phyloP scores from a whole-genome alignment of 2,113 vertebrate species.

The Varanus komodoensis region DNA sequence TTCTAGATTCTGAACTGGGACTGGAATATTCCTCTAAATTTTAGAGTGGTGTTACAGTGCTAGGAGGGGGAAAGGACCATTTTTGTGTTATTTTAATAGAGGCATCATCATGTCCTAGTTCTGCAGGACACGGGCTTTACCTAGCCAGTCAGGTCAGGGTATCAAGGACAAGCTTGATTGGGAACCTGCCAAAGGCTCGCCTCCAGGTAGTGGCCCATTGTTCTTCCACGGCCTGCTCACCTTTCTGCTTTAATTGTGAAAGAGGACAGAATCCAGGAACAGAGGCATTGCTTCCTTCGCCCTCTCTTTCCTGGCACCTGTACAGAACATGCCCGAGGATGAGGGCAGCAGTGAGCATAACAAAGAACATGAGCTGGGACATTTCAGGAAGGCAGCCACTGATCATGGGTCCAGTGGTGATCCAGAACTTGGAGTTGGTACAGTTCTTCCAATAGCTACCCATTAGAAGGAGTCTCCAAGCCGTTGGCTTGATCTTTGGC shows the following conservation, averaged over 20 bases:
- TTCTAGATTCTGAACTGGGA: slow-evolving; percentile 27
- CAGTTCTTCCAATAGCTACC: neutral
- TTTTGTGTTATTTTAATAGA: slow-evolving; percentile 32
- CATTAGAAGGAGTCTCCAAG: neutral
- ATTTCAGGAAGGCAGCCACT: neutral
- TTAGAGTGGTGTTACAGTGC: neutral
- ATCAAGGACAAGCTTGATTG: too few species aligned
- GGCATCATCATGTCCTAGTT: neutral
- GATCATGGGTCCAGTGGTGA: neutral
- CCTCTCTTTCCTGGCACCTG: neutral
- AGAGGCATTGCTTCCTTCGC: neutral
- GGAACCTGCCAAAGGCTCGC: too few species aligned
- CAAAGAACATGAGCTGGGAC: neutral
- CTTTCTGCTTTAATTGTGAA: neutral
- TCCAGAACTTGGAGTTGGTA: too few species aligned
- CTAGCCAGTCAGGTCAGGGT: neutral
- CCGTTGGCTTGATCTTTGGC: neutral
- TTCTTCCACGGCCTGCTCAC: too few species aligned
- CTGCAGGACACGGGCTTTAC: neutral
- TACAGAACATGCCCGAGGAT: neutral
- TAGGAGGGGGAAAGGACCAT: neutral
- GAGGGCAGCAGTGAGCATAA: neutral
- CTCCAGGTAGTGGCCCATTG: too few species aligned
- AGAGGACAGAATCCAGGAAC: neutral
- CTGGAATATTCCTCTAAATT: slow-evolving; percentile 3